phyloP scores from a whole-genome alignment of 2,113 vertebrate species.

The Lipophrys pholis region DNA sequence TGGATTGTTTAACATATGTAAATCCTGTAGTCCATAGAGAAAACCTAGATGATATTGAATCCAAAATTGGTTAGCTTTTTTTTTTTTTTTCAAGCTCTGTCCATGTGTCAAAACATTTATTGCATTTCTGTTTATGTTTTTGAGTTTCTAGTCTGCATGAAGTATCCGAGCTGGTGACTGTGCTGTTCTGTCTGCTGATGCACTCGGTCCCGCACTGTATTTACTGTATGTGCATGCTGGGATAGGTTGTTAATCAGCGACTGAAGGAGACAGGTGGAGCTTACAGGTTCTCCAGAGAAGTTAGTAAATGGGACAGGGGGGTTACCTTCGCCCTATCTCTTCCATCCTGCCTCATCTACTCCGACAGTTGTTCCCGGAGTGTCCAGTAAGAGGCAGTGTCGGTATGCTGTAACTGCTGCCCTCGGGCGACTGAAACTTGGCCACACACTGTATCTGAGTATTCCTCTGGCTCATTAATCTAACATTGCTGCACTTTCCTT shows the following conservation, averaged over 20 bases:
- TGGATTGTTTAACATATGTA: no score
- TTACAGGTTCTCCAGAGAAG: slow-evolving; percentile 45
- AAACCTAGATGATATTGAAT: no score
- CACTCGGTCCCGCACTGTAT: slow-evolving; percentile 25
- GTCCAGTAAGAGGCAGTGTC: slow-evolving; percentile 41
- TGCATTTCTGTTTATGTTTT: slow-evolving; percentile 20
- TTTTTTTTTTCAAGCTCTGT: slow-evolving; percentile 11
- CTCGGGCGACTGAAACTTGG: slow-evolving; percentile 41
- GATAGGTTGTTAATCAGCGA: slow-evolving; percentile 49
- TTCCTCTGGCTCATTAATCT: slow-evolving; percentile 65
- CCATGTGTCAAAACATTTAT: slow-evolving; percentile 3
- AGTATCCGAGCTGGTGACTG: slow-evolving; percentile 31
- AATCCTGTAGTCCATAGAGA: no score
- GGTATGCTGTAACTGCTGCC: slow-evolving; percentile 24
- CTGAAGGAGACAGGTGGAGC: slow-evolving; percentile 47
- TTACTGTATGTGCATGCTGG: slow-evolving; percentile 45
- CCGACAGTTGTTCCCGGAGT: slow-evolving; percentile 55
- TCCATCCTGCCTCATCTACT: slow-evolving; percentile 60
- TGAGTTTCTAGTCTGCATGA: slow-evolving; percentile 52
- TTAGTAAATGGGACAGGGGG: slow-evolving; percentile 52
- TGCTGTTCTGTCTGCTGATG: slow-evolving; percentile 31
- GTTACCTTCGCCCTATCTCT: slow-evolving; percentile 44
- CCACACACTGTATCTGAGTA: slow-evolving; percentile 39
- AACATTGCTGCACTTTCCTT: slow-evolving; percentile 57
- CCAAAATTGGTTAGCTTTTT: background rate